Conservation (phyloP, 1,140 invertebrate species). For the Leptestheria dahalacensis region DNA sequence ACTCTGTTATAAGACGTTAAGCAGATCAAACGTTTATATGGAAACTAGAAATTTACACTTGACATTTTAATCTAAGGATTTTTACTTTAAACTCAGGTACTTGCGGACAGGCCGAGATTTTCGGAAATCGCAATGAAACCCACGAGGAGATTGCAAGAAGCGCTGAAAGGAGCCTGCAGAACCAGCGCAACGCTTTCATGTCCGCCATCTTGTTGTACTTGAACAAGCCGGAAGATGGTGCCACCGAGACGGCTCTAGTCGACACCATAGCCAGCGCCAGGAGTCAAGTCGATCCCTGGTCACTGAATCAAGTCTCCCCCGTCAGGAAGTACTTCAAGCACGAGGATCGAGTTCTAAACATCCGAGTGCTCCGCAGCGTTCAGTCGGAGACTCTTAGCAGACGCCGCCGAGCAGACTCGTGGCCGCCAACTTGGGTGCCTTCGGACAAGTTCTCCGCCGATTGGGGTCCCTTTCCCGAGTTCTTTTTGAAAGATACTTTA, state of each 20-base stretch:
- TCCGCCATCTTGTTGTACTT: slow-evolving; percentile 4
- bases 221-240: slow-evolving; percentile 3
- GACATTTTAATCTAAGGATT: too few species aligned
- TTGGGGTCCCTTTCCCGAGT: not conserved
- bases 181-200: not conserved
- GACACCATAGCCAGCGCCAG: too few species aligned
- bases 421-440: not conserved
- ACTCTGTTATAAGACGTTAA: too few species aligned
- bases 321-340: not conserved
- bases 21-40: too few species aligned
- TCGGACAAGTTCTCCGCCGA: not conserved
- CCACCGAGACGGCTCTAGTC: not conserved
- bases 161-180: slow-evolving; percentile 1
- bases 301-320: not conserved
- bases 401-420: not conserved
- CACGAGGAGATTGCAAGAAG: not conserved
- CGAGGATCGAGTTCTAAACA: not conserved
- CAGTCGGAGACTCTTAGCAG: not conserved
- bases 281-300: too few species aligned
- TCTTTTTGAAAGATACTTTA: not conserved
- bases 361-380: not conserved
- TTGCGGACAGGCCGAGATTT: too few species aligned
- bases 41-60: too few species aligned
- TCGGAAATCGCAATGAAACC: too few species aligned
- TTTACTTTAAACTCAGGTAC: too few species aligned